Evolutionary conservation across 1,140 invertebrate genomes (phyloP), one percentile per base, ranked within the genome.

Genomic region (Dryas iulia): DNA sequence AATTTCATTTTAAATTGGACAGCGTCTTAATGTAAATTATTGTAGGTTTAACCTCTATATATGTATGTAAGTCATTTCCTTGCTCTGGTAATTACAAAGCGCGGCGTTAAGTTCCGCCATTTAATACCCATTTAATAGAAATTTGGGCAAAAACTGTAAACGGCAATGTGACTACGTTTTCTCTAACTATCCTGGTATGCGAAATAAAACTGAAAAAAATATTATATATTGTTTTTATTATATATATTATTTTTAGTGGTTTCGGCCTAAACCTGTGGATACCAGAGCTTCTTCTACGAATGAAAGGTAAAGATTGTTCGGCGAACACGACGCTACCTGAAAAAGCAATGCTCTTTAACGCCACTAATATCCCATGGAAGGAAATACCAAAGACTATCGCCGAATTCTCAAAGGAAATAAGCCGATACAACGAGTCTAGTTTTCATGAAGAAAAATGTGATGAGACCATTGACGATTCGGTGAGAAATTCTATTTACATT

Each of bases 221-320:
- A 3, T 28, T 28, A 28, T 28, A 2, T 3, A 28, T 28, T 3
- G 6, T 28, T 57, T 59, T 58, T 31, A n/a, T n/a, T n/a, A n/a
- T n/a, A n/a, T 33, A 62, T 53, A 62, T 6, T 65, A 35, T 35
- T 89, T 90, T 3, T 79, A 95, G 95, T 3, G 95, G 95, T 66
- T 95, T 95, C 61, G 95, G 95, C 1, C 79, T 96, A 5, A 95
- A 95, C 63, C 86, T 95, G 14, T 96, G 95, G 95, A 92, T 95
- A 14, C 95, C 95, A 14, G 95, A 95, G 79, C 81, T 96, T 4
- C 93, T 95, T 28, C 92, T 94, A 8, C 90, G 94, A 2, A 85
- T 83, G 79, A 82, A 88, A 66, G 76, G 78, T 0, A 76, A 73
- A 14, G 78, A 76, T 6, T 91, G 89, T 60, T 7, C 68, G 23